Percentiles rank a stretch among this genome's conserved stretches.
These are phyloP conservation scores for Drosophila diplacantha DNA, from an alignment of 2,888 invertebrate species.

Conservation along the genomic window DNA sequence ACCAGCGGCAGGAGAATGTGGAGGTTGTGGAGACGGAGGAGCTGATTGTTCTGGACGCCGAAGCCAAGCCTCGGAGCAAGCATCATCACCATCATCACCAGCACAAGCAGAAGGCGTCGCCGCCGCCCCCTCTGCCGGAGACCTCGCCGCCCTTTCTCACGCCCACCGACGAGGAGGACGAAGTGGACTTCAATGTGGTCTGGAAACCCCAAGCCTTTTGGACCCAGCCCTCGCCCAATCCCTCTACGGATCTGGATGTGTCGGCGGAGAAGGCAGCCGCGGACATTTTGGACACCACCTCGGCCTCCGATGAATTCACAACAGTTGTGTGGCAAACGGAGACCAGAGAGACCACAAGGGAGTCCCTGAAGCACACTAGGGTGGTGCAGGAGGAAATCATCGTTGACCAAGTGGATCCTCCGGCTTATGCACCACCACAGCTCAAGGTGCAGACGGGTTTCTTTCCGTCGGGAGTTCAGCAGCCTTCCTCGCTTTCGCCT, in stretches of 20 bases:
- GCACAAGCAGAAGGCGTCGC: conserved; percentile 29
- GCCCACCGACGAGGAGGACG: conserved; percentile 48
- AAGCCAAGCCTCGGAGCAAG: conserved; percentile 3
- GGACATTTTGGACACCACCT: conserved; percentile 6
- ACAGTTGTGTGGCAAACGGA: conserved; percentile 30
- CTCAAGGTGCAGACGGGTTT: conserved; percentile 22
- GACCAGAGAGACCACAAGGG: conserved; percentile 3
- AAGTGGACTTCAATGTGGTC: conserved; percentile 19
- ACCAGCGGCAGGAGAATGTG: conserved; percentile 24
- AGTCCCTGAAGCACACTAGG: conserved; percentile 7
- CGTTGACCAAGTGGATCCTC: conserved; percentile 15
- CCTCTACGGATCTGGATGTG: conserved; percentile 11
- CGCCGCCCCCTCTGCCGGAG: conserved; percentile 56
- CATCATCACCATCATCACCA: conserved; percentile 39
- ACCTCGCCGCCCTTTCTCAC: conserved; percentile 50
- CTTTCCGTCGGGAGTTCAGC: conserved; percentile 7
- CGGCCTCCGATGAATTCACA: conserved; percentile 30
- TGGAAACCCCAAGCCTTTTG: conserved; percentile 35
- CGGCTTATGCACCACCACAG: conserved; percentile 23
- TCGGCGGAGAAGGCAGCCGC: conserved; percentile 1
- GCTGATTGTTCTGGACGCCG: conserved; percentile 29
- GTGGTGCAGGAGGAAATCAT: conserved; percentile 26
- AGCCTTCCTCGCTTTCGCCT: conserved; percentile 20
- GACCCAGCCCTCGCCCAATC: conserved; percentile 17
- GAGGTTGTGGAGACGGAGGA: conserved; percentile 22